Evolutionary conservation across 2,113 vertebrate genomes (phyloP), one percentile per base, ranked within the genome.

Genomic region (Oceanites oceanicus): DNA sequence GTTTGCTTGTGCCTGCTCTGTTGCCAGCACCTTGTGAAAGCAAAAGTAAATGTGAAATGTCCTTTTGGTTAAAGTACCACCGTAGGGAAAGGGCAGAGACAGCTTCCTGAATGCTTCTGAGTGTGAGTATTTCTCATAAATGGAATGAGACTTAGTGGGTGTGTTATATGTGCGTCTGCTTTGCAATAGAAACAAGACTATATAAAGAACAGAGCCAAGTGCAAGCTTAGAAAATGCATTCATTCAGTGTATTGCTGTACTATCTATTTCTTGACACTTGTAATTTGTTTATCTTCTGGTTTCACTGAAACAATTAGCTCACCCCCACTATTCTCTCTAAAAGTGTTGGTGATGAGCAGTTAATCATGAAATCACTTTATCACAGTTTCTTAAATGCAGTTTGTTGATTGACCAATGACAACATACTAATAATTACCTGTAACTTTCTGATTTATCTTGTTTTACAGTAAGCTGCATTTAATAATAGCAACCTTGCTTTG

Each of bases 381-480:
- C 59, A 45, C 83, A 80, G 71, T 70, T 81, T 84, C 80, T 97
- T 55, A 92, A 95, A 83, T 86, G 89, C 47, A 40, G 74, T 90
- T 92, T 82, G 70, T 87, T 95, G 97, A 94, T 94, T 90, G 97
- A 96, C 94, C 96, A 71, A 1, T 92, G 90, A 76, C 85, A 95
- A 55, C 59, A 71, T 86, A 27, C 26, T 67, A 74, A 91, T 94
- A 74, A 95, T 90, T 92, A 92, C 84, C 91, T 85, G 78, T 74
- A 86, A 95, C 20, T 66, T 87, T 38, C 70, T 96, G 97, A 97
- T 96, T 97, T 95, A 94, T 94, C 84, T 92, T 82, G 62, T 76
- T 96, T 95, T 88, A 94, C 29, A 63, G 84, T 92, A 90, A 96
- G 84, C 75, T 90, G 32, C 45, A 56, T 80, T 91, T 96, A 96